Conservation (phyloP, 2,113 vertebrate species). For the Rhombomys opimus region DNA sequence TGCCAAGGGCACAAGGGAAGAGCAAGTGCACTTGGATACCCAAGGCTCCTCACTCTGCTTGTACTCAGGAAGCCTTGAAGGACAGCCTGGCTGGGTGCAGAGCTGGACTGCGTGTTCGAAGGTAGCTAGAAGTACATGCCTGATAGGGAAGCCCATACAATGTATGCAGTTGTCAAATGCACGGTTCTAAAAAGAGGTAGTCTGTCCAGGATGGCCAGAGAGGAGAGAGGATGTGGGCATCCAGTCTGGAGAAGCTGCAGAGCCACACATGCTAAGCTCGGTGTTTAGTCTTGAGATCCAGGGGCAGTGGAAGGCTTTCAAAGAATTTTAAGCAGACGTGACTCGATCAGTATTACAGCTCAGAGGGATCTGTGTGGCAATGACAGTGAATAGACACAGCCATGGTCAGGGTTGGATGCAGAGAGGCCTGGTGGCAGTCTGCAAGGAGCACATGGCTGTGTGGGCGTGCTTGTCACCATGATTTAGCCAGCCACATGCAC, state of each 20-base stretch:
- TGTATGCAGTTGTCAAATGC: not conserved
- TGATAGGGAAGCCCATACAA: not conserved
- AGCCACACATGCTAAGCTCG: not conserved
- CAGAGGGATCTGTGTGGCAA: not conserved
- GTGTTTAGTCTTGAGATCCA: not conserved
- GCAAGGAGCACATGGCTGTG: not conserved
- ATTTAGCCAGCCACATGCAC: not conserved
- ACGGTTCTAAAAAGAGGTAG: not conserved
- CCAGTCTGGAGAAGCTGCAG: not conserved
- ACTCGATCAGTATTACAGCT: not conserved
- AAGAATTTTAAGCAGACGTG: not conserved
- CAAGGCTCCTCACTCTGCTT: not conserved
- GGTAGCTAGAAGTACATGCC: not conserved
- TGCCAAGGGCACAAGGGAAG: not conserved
- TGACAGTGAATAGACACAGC: not conserved
- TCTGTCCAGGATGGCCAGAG: not conserved
- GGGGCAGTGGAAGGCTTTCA: not conserved
- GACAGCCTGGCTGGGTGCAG: too few species aligned
- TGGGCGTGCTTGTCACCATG: not conserved
- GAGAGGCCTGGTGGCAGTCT: not conserved
- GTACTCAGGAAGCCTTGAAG: not conserved
- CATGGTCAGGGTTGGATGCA: not conserved
- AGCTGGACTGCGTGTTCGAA: rapidly evolving
- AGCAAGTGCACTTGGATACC: rapidly evolving
- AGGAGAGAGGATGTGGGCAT: not conserved